Conservation (phyloP, 2,888 invertebrate species). For the Odontocerum albicorne region DNA sequence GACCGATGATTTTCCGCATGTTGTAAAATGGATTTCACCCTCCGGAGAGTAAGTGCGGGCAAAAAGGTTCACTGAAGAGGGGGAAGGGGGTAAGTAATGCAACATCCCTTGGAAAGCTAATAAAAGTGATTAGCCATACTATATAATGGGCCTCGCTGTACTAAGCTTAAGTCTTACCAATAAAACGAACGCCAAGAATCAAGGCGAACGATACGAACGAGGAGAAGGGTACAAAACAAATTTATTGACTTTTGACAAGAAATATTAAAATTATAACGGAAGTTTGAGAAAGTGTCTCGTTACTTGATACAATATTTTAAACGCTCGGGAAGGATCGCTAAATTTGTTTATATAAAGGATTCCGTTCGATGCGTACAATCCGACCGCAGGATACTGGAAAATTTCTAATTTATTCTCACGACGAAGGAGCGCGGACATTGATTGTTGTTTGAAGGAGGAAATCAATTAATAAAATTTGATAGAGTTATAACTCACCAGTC, state of each 20-base stretch:
- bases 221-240: neutral
- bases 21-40: conserved; percentile 5
- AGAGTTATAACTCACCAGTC: too few species aligned
- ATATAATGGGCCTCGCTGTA: conserved; percentile 21
- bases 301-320: neutral
- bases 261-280: neutral
- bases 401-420: conserved; percentile 23
- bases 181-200: neutral
- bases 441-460: conserved; percentile 11
- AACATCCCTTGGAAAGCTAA: conserved; percentile 33
- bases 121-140: conserved; percentile 36
- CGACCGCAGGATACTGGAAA: conserved; percentile 21
- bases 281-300: neutral
- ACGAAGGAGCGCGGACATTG: conserved; percentile 8
- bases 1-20: conserved; percentile 11
- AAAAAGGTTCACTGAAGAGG: conserved; percentile 4
- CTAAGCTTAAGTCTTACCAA: conserved; percentile 5
- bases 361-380: conserved; percentile 23
- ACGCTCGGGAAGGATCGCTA: conserved; percentile 14
- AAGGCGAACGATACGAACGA: neutral
- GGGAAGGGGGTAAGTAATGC: conserved; percentile 16
- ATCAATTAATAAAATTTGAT: conserved; percentile 7
- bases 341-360: conserved; percentile 31
- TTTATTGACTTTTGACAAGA: too few species aligned
- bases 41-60: conserved; percentile 7